Conservation (phyloP, 2,113 vertebrate genomes). For the Trogon surrucura region DNA sequence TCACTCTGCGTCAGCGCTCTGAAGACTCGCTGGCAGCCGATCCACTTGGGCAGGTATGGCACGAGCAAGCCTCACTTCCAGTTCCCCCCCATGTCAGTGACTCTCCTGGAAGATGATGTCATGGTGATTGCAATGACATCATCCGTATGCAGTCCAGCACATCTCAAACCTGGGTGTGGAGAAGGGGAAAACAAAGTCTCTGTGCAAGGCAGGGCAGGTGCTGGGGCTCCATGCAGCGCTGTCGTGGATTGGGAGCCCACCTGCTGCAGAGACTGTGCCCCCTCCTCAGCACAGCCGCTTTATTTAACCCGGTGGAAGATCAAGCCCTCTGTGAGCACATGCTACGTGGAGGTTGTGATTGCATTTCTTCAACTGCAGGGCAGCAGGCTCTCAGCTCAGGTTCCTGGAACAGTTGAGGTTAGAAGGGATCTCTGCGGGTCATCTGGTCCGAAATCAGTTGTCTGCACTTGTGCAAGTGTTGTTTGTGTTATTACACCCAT, state of each 20-base stretch:
- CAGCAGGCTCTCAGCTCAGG: not conserved
- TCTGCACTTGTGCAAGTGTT: not conserved
- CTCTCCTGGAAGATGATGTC: not conserved
- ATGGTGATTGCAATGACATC: not conserved
- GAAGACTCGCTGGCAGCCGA: not conserved
- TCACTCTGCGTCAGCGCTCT: not conserved
- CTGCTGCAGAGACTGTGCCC: not conserved
- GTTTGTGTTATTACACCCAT: not conserved
- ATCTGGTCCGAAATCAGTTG: not conserved
- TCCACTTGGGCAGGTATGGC: not conserved
- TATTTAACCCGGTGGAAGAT: not conserved
- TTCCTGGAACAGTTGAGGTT: not conserved
- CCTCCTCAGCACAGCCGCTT: not conserved
- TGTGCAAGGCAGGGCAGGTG: not conserved
- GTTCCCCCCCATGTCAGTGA: not conserved
- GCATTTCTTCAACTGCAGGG: not conserved
- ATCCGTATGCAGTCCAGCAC: not conserved
- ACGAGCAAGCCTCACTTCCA: not conserved
- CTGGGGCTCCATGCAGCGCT: not conserved
- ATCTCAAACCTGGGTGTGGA: not conserved
- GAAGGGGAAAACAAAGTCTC: not conserved
- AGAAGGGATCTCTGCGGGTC: not conserved
- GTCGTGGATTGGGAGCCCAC: not conserved
- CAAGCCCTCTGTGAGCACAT: fast-evolving
- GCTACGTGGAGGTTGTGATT: too few species aligned